Evolutionary conservation across 1,140 invertebrate species (phyloP).

Genomic region (Dendroctonus valens): DNA sequence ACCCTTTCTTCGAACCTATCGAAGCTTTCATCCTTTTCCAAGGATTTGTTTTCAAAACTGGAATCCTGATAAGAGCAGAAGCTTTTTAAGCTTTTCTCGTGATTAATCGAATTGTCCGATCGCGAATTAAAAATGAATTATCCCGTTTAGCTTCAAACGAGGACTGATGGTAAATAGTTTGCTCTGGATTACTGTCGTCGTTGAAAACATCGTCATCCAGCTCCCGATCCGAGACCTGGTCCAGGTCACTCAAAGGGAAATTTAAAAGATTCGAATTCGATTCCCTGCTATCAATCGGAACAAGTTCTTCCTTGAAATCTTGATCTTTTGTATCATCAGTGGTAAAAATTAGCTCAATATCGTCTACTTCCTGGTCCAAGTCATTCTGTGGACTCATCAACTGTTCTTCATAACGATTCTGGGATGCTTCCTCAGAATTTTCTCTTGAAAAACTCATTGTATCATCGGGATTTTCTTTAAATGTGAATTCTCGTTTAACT

Average conservation of each 20-base stretch:
- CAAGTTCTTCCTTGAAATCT: constrained; percentile 63
- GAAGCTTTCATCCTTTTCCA: constrained; percentile 53
- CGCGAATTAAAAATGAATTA: constrained; percentile 51
- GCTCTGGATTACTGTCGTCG: constrained; percentile 52
- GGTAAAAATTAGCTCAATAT: constrained; percentile 77
- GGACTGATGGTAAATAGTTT: constrained; percentile 42
- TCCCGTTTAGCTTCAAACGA: constrained; percentile 47
- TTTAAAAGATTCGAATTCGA: constrained; percentile 36
- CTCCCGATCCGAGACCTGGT: constrained; percentile 46
- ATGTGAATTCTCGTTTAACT: constrained; percentile 34
- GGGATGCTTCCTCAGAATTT: constrained; percentile 17
- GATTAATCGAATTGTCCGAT: constrained; percentile 51
- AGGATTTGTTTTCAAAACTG: constrained; percentile 50
- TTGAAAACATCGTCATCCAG: constrained; percentile 51
- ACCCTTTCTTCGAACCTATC: constrained; percentile 57
- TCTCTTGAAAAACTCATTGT: constrained; percentile 32
- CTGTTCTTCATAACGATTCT: constrained; percentile 32
- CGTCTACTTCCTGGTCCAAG: constrained; percentile 62
- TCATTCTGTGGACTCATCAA: constrained; percentile 38
- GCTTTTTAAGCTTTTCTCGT: constrained; percentile 49
- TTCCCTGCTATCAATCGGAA: constrained; percentile 63
- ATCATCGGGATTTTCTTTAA: constrained; percentile 15
- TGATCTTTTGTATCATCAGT: constrained; percentile 74
- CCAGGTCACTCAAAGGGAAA: constrained; percentile 38
- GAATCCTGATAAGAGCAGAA: constrained; percentile 50